phyloP scores from a whole-genome alignment of 64 coral and sea anemone species.

The Anthopleura sola region DNA sequence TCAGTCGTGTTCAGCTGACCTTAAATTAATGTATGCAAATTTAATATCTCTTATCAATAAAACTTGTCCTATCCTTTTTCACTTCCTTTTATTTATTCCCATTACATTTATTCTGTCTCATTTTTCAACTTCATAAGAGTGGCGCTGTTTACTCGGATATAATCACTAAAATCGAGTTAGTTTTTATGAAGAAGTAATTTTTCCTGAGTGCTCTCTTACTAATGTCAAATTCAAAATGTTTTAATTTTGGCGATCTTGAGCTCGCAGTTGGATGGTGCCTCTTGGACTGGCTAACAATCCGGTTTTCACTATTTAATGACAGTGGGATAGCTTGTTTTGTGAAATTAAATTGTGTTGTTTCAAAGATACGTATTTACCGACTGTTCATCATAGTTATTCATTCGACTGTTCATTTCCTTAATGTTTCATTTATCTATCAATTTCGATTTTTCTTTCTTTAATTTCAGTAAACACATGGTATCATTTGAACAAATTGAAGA shows the following conservation, averaged over 20 bases:
- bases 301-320: not conserved
- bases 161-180: not conserved
- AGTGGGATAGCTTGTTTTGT: no score
- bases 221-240: not conserved
- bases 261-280: not conserved
- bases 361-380: no score
- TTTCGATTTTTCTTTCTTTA: no score
- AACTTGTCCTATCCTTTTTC: not conserved
- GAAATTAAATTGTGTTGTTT: no score
- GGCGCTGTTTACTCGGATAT: not conserved
- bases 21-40: constrained; percentile 8
- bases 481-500: no score
- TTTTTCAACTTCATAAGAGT: not conserved
- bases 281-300: not conserved
- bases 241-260: not conserved
- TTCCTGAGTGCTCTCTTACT: not conserved
- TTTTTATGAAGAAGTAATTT: not conserved
- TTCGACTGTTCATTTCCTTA: no score
- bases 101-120: not conserved
- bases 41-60: not conserved
- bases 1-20: not conserved
- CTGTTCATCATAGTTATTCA: no score
- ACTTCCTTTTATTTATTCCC: not conserved
- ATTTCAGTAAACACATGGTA: no score
- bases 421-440: no score